Base-by-base conservation (phyloP, 92 coral and sea anemone species). In the Palythoa heliodiscus region DNA sequence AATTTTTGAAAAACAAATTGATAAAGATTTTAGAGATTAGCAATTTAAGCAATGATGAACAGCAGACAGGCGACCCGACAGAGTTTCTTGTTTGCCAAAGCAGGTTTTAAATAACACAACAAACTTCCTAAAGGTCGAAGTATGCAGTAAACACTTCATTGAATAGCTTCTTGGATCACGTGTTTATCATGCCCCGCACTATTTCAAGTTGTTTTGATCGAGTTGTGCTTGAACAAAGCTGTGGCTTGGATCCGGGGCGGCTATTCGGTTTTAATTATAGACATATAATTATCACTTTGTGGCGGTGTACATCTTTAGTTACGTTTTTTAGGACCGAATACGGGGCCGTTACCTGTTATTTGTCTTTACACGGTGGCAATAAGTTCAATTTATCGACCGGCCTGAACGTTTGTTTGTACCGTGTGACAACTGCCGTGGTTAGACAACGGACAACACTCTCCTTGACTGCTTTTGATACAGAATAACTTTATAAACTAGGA, bases 131-230 rank as follows among this genome's bases (percentile, higher is more conserved):
- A 43, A 50, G 23, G 77, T 11, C 22, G 77, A 15, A 77, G 68
- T 35, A 19, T 47, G 53, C 25, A 7, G 71, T 60, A 78, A 78
- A 78, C 83, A 78, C 83, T 60, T 78, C 55, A 78, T 39, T 1
- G 7, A 19, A 15, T 16, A 38, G 71, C 11, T 58, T 9, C 55
- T 57, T 78, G 61, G 83, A 78, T 78, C 83, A 78, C 83, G 83
- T 78, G 83, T 14, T 8, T 20, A 50, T 61, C 71, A 78, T 78
- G 64, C 78, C 55, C 55, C 39, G 60, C 78, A 47, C 47, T 29
- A 40, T 52, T 74, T 47, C 83, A 60, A 78, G 83, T 78, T 78
- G 83, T 78, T 78, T 78, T 78, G 83, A 78, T 78, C 71, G 25
- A 60, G 83, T 52, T 68, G 37, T 39, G 71, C 83, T 78, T 39